phyloP scores from a whole-genome alignment of 2,888 invertebrate species.

The Drosophila barbarae region DNA sequence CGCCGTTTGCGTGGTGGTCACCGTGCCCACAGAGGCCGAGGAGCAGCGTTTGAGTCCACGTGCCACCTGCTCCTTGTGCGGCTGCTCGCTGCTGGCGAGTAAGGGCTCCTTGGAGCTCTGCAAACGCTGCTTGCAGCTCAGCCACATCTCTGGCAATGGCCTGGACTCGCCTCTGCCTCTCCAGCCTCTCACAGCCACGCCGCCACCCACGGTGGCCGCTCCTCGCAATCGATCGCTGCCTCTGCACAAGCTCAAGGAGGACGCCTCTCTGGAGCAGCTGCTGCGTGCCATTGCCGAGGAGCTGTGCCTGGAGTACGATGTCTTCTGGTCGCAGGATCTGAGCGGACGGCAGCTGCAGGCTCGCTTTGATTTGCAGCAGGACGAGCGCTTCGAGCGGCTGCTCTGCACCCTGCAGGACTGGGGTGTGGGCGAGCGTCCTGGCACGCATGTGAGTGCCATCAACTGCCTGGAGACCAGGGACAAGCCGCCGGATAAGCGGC shows the following conservation, averaged over 20 bases:
- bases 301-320: slow-evolving; percentile 81
- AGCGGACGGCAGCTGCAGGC: slow-evolving; percentile 80
- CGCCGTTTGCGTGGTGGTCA: slow-evolving; percentile 81
- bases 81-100: not conserved
- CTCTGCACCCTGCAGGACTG: slow-evolving; percentile 82
- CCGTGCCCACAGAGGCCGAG: slow-evolving; percentile 81
- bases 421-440: slow-evolving; percentile 82
- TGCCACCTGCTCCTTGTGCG: slow-evolving; percentile 11
- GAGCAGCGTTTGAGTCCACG: slow-evolving; percentile 72
- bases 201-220: not conserved
- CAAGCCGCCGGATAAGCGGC: not conserved
- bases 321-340: slow-evolving; percentile 81
- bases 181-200: not conserved
- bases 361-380: slow-evolving; percentile 82
- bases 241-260: slow-evolving; percentile 10
- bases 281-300: slow-evolving; percentile 81
- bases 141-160: slow-evolving; percentile 1
- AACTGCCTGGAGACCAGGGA: slow-evolving; percentile 80
- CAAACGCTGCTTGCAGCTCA: slow-evolving; percentile 22
- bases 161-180: not conserved
- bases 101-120: slow-evolving; percentile 10
- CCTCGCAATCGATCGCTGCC: not conserved
- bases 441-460: slow-evolving; percentile 82
- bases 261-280: slow-evolving; percentile 73
- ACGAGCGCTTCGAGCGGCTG: slow-evolving; percentile 82